Evolutionary conservation across 2,113 vertebrate species (phyloP).

Genomic region (Melanocharis versteri): DNA sequence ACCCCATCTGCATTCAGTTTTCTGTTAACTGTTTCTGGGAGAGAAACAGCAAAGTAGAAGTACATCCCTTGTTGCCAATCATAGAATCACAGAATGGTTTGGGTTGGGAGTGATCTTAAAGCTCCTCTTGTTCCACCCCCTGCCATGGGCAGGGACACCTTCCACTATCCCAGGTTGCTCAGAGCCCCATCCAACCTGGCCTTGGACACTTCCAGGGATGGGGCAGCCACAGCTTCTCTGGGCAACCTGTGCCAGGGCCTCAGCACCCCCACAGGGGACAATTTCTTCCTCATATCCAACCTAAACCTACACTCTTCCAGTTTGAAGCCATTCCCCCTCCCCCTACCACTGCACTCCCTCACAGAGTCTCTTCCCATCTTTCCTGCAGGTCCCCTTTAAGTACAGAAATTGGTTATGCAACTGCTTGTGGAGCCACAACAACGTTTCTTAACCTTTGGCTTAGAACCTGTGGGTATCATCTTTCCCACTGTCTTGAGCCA

Average conservation of each 20-base stretch:
- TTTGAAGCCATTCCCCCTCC: background rate
- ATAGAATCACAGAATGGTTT: background rate
- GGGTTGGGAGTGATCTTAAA: background rate
- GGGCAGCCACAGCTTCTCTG: background rate
- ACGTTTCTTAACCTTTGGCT: background rate
- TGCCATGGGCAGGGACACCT: background rate
- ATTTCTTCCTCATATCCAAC: background rate
- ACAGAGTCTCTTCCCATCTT: background rate
- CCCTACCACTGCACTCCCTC: background rate
- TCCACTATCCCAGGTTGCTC: background rate
- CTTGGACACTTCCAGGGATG: background rate
- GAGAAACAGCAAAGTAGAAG: background rate
- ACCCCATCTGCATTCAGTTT: background rate
- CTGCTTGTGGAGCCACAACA: background rate
- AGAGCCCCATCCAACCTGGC: background rate
- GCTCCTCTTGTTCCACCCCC: accelerated
- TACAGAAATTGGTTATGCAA: background rate
- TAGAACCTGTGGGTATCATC: background rate
- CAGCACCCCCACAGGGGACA: accelerated
- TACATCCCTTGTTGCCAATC: background rate
- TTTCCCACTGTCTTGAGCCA: background rate
- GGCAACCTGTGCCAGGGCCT: background rate
- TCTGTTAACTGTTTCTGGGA: background rate
- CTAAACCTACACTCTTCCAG: background rate
- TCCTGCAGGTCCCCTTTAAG: background rate